These are phyloP conservation scores for Priocnemis perturbator DNA, from an alignment of 2,888 invertebrate genomes.

Conservation along the genomic window DNA sequence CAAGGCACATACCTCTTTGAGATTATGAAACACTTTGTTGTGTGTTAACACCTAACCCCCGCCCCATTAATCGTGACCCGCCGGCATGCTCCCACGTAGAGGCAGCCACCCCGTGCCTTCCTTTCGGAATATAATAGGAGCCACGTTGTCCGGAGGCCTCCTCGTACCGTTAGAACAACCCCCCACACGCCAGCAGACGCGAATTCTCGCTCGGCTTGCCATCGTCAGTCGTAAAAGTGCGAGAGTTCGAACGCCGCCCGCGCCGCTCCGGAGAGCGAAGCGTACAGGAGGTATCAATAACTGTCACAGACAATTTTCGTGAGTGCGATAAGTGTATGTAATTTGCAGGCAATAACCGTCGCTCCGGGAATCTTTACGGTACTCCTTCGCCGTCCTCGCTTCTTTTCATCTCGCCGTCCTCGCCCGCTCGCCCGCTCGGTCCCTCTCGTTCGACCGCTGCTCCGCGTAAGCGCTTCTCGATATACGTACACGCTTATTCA, in stretches of 20 bases:
- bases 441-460: background rate
- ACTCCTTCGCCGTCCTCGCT: background rate
- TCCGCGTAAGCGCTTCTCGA: too few species aligned
- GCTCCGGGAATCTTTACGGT: too few species aligned
- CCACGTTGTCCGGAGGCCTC: constrained; percentile 17
- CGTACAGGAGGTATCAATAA: too few species aligned
- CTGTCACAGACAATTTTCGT: too few species aligned
- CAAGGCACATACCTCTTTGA: constrained; percentile 57
- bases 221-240: background rate
- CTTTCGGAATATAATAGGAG: constrained; percentile 38
- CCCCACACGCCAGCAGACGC: background rate
- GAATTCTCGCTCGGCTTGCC: too few species aligned
- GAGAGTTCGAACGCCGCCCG: background rate
- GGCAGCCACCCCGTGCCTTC: constrained; percentile 22
- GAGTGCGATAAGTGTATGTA: too few species aligned
- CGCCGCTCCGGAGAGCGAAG: background rate
- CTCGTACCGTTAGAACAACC: constrained; percentile 3
- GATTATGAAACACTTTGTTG: constrained; percentile 62
- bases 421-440: background rate
- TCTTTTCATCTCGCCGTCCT: background rate
- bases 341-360: too few species aligned
- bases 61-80: constrained; percentile 56
- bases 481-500: background rate
- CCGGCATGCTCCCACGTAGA: constrained; percentile 26
- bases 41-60: constrained; percentile 58